Conservation (phyloP, 1,140 invertebrate genomes). For the Cydia fagiglandana region DNA sequence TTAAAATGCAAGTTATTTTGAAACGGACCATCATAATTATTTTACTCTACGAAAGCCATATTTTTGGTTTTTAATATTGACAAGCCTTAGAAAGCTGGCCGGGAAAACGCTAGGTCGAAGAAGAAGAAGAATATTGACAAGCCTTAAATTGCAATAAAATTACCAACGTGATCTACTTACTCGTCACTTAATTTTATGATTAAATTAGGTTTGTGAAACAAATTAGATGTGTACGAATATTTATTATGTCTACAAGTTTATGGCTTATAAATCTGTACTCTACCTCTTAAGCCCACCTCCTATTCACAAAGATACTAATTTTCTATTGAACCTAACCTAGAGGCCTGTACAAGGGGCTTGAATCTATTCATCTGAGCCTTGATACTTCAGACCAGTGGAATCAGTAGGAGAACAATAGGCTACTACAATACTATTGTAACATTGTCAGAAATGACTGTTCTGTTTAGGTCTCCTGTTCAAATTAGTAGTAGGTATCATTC, state of each 20-base stretch:
- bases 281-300: background rate
- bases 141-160: no score
- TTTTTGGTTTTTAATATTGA: no score
- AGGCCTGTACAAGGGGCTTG: background rate
- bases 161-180: no score
- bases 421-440: background rate
- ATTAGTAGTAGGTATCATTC: background rate
- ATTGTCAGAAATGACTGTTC: background rate
- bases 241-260: background rate
- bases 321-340: background rate
- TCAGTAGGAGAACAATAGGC: background rate
- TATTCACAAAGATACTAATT: background rate
- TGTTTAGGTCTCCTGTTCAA: background rate
- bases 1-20: no score
- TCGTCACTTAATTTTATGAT: no score
- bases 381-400: conserved; percentile 1
- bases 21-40: no score
- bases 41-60: no score
- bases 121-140: no score
- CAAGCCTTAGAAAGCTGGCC: no score
- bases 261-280: background rate
- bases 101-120: no score
- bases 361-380: background rate
- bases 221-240: no score
- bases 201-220: no score